phyloP scores from a whole-genome alignment of 1,140 invertebrate genomes.

The Pseudomyrmex pallidus region DNA sequence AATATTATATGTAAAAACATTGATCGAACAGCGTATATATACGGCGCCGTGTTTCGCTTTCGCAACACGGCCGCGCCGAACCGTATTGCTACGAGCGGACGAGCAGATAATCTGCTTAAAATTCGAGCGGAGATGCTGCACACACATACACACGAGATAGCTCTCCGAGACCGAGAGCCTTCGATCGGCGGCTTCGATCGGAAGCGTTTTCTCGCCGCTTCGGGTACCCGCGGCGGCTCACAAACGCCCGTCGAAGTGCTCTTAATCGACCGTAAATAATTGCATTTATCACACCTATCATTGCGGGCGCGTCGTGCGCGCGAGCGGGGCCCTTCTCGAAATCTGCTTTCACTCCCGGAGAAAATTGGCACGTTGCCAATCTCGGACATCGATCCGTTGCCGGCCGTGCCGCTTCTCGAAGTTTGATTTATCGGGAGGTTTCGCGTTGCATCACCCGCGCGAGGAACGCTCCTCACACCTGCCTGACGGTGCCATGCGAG shows the following conservation, averaged over 20 bases:
- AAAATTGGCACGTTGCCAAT: conserved; percentile 80
- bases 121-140: conserved; percentile 75
- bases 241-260: conserved; percentile 74
- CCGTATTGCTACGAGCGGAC: conserved; percentile 58
- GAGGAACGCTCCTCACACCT: conserved; percentile 53
- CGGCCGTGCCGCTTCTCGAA: conserved; percentile 70
- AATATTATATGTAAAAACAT: conserved; percentile 40
- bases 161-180: conserved; percentile 40
- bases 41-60: conserved; percentile 66
- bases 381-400: conserved; percentile 75
- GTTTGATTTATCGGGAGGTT: conserved; percentile 70
- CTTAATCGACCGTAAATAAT: conserved; percentile 86
- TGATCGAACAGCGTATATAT: conserved; percentile 9
- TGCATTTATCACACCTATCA: conserved; percentile 85
- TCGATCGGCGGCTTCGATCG: conserved; percentile 79
- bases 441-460: conserved; percentile 68
- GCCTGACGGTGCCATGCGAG: conserved; percentile 44
- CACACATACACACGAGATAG: conserved; percentile 23
- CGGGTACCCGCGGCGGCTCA: conserved; percentile 51
- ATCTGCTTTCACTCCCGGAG: conserved; percentile 79
- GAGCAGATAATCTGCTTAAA: conserved; percentile 83
- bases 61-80: conserved; percentile 56
- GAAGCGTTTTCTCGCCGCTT: conserved; percentile 56
- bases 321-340: conserved; percentile 75
- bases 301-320: conserved; percentile 70